These are phyloP conservation scores for Fringilla coelebs DNA, from an alignment of 2,797 vertebrate species.

Conservation along the genomic window DNA sequence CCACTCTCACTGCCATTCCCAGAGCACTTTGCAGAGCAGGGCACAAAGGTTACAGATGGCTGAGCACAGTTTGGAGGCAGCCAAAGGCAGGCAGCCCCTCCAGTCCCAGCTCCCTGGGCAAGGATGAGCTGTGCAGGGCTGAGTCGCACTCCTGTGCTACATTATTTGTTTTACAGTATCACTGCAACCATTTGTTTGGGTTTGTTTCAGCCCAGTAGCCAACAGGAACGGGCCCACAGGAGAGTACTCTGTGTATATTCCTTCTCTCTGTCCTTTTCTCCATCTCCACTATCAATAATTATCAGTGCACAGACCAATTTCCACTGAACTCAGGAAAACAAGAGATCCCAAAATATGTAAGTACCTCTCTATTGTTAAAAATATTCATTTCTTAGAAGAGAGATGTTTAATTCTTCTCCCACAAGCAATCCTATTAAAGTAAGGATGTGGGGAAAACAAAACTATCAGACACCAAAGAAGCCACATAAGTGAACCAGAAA, in stretches of 20 bases:
- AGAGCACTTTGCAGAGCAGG: not conserved
- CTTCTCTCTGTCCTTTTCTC: not conserved
- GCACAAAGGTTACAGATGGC: not conserved
- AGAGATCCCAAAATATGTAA: not conserved
- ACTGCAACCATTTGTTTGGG: not conserved
- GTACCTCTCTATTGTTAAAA: not conserved
- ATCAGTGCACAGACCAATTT: not conserved
- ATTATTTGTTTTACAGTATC: not conserved
- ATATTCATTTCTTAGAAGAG: not conserved
- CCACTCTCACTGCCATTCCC: not conserved
- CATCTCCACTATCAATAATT: not conserved
- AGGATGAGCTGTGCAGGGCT: not conserved
- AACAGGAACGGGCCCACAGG: not conserved
- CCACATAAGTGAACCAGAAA: not conserved
- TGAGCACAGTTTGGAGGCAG: not conserved
- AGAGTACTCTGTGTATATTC: not conserved
- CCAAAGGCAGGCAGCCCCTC: not conserved
- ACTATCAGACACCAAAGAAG: not conserved
- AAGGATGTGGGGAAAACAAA: not conserved
- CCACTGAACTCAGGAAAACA: not conserved
- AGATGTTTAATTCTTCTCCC: not conserved
- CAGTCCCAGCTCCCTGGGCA: not conserved
- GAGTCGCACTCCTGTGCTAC: not conserved
- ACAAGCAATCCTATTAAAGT: not conserved
- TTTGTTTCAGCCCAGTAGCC: not conserved